phyloP scores from a whole-genome alignment of 2,797 vertebrate species.

The Picus viridis region DNA sequence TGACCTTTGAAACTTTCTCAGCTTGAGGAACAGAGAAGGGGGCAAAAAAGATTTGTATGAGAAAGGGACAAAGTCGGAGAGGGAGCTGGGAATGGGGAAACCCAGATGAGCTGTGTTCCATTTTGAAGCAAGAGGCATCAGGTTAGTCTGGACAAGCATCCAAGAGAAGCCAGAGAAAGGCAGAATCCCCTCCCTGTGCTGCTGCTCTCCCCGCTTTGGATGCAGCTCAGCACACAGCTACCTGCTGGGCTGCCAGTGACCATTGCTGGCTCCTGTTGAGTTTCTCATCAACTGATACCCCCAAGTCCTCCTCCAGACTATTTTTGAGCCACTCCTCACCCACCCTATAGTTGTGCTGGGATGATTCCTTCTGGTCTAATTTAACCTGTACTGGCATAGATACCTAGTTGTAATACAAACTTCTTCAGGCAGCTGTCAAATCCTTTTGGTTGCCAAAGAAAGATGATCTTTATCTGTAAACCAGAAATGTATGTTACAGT shows the following conservation, averaged over 20 bases:
- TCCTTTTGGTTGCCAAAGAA: background rate
- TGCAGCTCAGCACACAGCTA: too few relatives aligned
- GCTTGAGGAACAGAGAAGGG: background rate
- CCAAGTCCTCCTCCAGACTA: too few relatives aligned
- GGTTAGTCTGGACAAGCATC: background rate
- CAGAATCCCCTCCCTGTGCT: too few relatives aligned
- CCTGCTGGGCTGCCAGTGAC: too few relatives aligned
- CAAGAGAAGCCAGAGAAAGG: background rate
- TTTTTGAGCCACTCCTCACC: too few relatives aligned
- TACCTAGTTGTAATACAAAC: background rate
- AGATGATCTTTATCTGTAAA: background rate
- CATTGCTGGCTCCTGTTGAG: too few relatives aligned
- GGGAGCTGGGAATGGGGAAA: background rate
- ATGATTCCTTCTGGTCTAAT: background rate
- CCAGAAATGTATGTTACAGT: background rate
- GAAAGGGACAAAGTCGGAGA: background rate
- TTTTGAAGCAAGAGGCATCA: background rate
- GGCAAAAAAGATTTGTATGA: background rate
- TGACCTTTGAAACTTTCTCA: slow-evolving; percentile 26
- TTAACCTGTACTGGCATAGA: background rate
- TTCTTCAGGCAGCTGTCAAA: background rate
- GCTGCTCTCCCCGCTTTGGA: too few relatives aligned
- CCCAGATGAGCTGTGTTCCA: background rate
- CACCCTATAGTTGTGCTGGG: too few relatives aligned
- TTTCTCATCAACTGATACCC: too few relatives aligned